Evolutionary conservation across 2,113 vertebrate species (phyloP).

Genomic region (Diglossa brunneiventris): DNA sequence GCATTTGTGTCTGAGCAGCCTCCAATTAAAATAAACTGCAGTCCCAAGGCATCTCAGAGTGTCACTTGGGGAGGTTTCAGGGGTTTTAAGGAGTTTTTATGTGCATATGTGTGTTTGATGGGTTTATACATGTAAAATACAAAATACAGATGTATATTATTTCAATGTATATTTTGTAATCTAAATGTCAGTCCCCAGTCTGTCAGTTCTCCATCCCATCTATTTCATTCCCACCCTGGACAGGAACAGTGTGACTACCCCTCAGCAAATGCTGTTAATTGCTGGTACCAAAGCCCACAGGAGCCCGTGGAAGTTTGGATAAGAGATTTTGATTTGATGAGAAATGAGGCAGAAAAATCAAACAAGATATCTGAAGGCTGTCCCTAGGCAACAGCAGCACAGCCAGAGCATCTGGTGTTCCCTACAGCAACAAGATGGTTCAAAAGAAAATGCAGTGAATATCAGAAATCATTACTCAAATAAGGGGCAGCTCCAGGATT

Average conservation of each 20-base stretch:
- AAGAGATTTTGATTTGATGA: background rate
- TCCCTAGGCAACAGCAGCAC: background rate
- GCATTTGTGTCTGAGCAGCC: background rate
- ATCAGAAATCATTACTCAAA: background rate
- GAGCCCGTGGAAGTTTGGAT: background rate
- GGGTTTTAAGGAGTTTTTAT: background rate
- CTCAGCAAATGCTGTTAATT: background rate
- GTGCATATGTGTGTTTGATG: background rate
- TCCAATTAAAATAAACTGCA: background rate
- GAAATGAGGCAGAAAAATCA: background rate
- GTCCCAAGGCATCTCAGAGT: background rate
- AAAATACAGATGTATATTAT: background rate
- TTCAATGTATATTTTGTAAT: background rate
- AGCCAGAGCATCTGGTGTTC: slow-evolving; percentile 3
- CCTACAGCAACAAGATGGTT: background rate
- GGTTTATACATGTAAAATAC: background rate
- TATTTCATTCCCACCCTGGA: background rate
- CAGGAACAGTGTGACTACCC: background rate
- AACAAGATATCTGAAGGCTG: background rate
- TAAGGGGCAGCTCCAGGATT: background rate
- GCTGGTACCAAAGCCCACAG: background rate
- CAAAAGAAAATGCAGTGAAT: background rate
- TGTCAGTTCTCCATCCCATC: background rate
- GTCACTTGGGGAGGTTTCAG: background rate
- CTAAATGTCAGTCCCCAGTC: background rate